These are phyloP conservation scores for Alitta virens DNA, from an alignment of 2,888 invertebrate genomes.

Conservation along the genomic window DNA sequence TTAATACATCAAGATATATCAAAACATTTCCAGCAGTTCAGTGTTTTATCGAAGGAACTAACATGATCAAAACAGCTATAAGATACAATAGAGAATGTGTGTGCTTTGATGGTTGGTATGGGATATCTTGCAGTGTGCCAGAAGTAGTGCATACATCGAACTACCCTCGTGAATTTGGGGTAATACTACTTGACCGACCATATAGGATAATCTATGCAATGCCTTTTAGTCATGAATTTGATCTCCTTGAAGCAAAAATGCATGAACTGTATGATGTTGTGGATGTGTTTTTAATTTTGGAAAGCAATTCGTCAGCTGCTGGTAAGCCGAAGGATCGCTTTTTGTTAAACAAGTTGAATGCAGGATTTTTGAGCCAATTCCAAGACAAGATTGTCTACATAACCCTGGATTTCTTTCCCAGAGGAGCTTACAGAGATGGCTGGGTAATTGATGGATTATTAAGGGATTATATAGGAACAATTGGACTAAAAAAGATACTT, in stretches of 20 bases:
- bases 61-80: not conserved
- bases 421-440: constrained; percentile 31
- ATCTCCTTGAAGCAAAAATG: constrained; percentile 58
- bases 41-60: not conserved
- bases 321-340: constrained; percentile 43
- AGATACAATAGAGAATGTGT: not conserved
- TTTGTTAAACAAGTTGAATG: constrained; percentile 59
- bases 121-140: constrained; percentile 10
- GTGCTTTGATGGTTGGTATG: constrained; percentile 15
- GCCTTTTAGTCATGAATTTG: constrained; percentile 18
- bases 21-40: not conserved
- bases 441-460: constrained; percentile 36
- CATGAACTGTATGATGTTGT: constrained; percentile 65
- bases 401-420: constrained; percentile 31
- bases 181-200: not conserved
- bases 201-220: constrained; percentile 17
- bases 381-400: constrained; percentile 63
- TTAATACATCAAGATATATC: too few species aligned
- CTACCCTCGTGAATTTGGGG: constrained; percentile 12
- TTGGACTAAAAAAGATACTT: constrained; percentile 1
- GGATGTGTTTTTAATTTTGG: constrained; percentile 65
- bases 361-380: constrained; percentile 59
- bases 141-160: constrained; percentile 2
- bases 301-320: constrained; percentile 45
- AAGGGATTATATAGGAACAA: constrained; percentile 14